These are phyloP conservation scores for Nannospalax galili DNA, from an alignment of 2,113 vertebrate species.

Conservation along the genomic window DNA sequence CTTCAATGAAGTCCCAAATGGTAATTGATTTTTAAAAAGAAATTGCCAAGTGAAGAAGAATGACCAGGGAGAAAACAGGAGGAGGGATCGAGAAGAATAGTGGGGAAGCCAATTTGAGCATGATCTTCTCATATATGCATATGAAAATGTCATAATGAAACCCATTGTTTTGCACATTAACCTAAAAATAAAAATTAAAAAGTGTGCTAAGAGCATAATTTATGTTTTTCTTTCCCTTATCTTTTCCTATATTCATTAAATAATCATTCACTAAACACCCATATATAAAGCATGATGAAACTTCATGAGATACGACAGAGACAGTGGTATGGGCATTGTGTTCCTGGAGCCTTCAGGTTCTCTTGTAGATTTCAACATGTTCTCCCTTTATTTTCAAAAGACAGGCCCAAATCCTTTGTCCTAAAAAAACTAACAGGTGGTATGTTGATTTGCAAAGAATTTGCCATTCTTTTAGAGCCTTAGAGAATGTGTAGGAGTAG, in stretches of 20 bases:
- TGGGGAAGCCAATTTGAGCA: not conserved
- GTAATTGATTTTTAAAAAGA: not conserved
- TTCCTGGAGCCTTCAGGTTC: not conserved
- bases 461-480: not conserved
- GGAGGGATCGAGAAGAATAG: not conserved
- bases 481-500: not conserved
- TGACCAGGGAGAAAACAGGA: not conserved
- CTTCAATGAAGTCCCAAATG: no score
- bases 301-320: not conserved
- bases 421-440: not conserved
- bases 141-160: not conserved
- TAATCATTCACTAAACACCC: not conserved
- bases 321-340: not conserved
- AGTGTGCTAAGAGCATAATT: not conserved
- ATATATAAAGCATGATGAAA: not conserved
- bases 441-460: not conserved
- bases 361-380: not conserved
- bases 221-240: not conserved
- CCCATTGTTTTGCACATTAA: not conserved
- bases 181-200: not conserved
- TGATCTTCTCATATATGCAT: not conserved
- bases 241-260: not conserved
- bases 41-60: not conserved
- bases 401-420: not conserved
- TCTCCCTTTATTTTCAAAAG: not conserved